These are phyloP conservation scores for Idris sp. DNA, from an alignment of 1,140 invertebrate species.

Conservation along the genomic window DNA sequence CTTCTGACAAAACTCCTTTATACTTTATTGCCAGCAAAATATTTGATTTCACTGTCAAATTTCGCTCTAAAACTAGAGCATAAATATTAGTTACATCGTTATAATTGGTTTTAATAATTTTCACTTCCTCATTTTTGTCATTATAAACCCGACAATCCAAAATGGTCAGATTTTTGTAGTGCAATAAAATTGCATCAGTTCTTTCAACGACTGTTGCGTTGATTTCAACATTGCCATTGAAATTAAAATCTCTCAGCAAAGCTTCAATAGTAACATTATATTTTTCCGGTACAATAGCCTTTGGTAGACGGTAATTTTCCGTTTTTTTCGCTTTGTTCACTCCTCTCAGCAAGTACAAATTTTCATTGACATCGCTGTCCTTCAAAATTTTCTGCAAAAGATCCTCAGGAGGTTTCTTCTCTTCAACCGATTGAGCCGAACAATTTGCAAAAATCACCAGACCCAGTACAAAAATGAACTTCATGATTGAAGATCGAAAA, in stretches of 20 bases:
- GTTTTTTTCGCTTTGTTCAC: neutral
- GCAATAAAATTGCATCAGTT: constrained; percentile 19
- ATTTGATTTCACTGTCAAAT: neutral
- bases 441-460: no score
- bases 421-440: no score
- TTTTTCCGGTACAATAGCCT: constrained; percentile 13
- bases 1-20: constrained; percentile 10
- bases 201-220: constrained; percentile 19
- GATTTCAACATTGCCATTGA: constrained; percentile 20
- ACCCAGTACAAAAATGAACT: no score
- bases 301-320: constrained; percentile 34
- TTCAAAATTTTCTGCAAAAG: neutral
- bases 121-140: neutral
- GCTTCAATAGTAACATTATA: constrained; percentile 28
- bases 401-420: neutral
- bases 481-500: no score
- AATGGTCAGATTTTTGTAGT: constrained; percentile 33
- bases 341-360: neutral
- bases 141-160: constrained; percentile 10
- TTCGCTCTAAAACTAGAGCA: neutral
- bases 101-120: neutral
- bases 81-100: constrained; percentile 32
- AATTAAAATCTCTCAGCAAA: constrained; percentile 9
- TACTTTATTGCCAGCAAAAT: constrained; percentile 14
- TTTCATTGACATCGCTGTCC: constrained; percentile 10